phyloP scores from a whole-genome alignment of 2,888 invertebrate species.

The Argynnis bischoffii region DNA sequence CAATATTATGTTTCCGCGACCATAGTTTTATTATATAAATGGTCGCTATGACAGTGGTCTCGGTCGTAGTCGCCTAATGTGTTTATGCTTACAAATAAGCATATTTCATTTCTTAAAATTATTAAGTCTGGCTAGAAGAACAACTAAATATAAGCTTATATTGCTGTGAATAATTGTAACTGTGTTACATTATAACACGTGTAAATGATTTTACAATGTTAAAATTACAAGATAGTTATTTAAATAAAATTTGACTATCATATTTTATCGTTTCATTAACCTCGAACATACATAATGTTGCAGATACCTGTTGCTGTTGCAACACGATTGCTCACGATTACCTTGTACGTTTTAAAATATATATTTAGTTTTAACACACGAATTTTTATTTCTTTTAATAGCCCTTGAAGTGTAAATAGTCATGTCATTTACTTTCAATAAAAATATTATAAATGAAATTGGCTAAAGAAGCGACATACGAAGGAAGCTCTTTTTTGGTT shows the following conservation, averaged over 20 bases:
- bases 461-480: too few relatives aligned
- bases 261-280: constrained; percentile 33
- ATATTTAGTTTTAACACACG: neutral
- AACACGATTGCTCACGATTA: constrained; percentile 14
- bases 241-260: constrained; percentile 47
- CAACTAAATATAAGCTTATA: too few relatives aligned
- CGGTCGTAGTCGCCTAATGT: too few relatives aligned
- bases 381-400: neutral
- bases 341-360: constrained; percentile 21
- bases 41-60: too few relatives aligned
- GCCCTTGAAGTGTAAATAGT: neutral
- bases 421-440: constrained; percentile 7
- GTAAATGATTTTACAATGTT: constrained; percentile 30
- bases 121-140: too few relatives aligned
- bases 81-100: too few relatives aligned
- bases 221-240: constrained; percentile 46
- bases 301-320: constrained; percentile 14
- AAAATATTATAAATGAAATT: neutral
- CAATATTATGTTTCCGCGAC: too few relatives aligned
- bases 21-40: too few relatives aligned
- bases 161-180: neutral
- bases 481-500: too few relatives aligned
- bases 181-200: constrained; percentile 1
- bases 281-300: constrained; percentile 23
- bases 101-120: too few relatives aligned